These are phyloP conservation scores for Heliothis subflexa DNA, from an alignment of 1,140 invertebrate genomes.

Conservation along the genomic window DNA sequence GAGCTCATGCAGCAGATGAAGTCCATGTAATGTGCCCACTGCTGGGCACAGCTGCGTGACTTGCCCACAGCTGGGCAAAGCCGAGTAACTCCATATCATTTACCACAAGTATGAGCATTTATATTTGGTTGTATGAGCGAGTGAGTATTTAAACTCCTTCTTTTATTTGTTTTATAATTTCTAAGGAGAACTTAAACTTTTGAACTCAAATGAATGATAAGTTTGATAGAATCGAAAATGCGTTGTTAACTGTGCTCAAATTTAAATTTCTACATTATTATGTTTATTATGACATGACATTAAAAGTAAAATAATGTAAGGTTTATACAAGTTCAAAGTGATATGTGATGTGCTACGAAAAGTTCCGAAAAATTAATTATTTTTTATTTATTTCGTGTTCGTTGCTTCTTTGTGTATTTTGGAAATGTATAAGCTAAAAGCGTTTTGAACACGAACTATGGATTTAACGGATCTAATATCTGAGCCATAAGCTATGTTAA, in stretches of 20 bases:
- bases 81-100: slow-evolving; percentile 6
- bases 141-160: not conserved
- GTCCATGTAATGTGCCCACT: slow-evolving; percentile 87
- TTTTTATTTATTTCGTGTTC: slow-evolving; percentile 18
- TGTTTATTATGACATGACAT: slow-evolving; percentile 11
- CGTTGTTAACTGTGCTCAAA: not conserved
- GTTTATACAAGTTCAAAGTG: slow-evolving; percentile 28
- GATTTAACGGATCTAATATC: not conserved
- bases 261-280: not conserved
- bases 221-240: slow-evolving; percentile 4
- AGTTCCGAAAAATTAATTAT: not conserved
- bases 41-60: not conserved
- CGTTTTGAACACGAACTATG: slow-evolving; percentile 18
- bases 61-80: not conserved
- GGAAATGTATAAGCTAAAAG: slow-evolving; percentile 21
- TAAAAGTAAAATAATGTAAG: slow-evolving; percentile 12
- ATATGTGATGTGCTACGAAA: slow-evolving; percentile 9
- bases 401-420: not conserved
- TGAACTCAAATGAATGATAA: not conserved
- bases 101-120: slow-evolving; percentile 15
- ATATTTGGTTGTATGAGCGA: slow-evolving; percentile 11
- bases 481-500: slow-evolving; percentile 6
- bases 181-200: not conserved
- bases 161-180: not conserved
- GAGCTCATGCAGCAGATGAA: slow-evolving; percentile 97